Evolutionary conservation across 2,888 invertebrate species (phyloP).

Genomic region (Temnothorax unifasciatus): DNA sequence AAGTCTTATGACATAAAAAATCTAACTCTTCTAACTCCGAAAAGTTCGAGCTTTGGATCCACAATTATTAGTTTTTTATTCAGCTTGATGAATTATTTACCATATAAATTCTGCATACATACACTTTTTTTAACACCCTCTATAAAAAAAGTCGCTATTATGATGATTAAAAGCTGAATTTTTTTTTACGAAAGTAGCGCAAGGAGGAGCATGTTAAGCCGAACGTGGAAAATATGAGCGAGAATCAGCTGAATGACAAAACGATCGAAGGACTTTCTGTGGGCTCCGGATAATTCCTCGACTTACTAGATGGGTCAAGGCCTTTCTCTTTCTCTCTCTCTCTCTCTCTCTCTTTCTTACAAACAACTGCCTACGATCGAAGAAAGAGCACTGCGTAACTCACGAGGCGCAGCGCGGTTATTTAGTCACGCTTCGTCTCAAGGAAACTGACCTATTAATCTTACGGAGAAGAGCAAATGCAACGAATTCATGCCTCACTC

Average conservation of each 20-base stretch:
- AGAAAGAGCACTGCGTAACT: constrained; percentile 61
- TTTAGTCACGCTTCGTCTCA: constrained; percentile 73
- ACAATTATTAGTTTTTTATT: neutral
- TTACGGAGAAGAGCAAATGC: constrained; percentile 64
- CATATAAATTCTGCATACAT: neutral
- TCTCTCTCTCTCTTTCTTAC: constrained; percentile 51
- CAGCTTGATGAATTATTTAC: neutral
- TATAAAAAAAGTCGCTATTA: neutral
- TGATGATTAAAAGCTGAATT: neutral
- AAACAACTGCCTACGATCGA: constrained; percentile 63
- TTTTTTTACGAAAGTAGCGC: neutral
- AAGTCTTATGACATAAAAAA: neutral
- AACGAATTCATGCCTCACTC: constrained; percentile 58
- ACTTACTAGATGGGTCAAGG: constrained; percentile 71
- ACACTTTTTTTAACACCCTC: neutral
- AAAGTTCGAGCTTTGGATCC: neutral
- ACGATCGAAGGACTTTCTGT: constrained; percentile 47
- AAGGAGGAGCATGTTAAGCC: neutral
- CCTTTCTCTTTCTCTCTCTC: constrained; percentile 45
- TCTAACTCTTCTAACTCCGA: neutral
- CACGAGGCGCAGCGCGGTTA: constrained; percentile 51
- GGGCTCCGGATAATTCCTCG: constrained; percentile 49
- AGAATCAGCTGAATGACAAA: constrained; percentile 20
- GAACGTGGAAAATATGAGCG: constrained; percentile 29
- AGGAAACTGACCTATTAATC: constrained; percentile 76